Conservation (phyloP, 2,797 vertebrate species). For the Pseudochirops cupreus region DNA sequence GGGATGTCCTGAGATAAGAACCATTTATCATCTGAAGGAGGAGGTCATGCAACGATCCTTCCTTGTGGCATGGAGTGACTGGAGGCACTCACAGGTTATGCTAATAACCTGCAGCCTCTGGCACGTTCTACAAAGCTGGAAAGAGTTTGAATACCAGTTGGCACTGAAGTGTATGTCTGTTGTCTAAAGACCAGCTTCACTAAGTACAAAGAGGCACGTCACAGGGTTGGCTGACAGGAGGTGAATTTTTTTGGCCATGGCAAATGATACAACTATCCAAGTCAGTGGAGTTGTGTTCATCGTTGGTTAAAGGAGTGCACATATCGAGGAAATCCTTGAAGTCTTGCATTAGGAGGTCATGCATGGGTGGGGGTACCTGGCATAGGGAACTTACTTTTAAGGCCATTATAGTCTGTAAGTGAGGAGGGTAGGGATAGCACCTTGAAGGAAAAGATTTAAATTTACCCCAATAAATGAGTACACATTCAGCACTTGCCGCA, state of each 20-base stretch:
- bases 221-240: neutral
- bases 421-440: too few relatives aligned
- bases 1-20: neutral
- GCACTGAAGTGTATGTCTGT: neutral
- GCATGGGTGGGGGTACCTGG: too few relatives aligned
- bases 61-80: neutral
- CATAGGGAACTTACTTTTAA: neutral
- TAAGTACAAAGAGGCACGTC: neutral
- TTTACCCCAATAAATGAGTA: neutral
- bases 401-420: too few relatives aligned
- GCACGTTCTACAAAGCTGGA: neutral
- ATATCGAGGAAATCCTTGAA: neutral
- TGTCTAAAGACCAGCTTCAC: neutral
- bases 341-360: neutral
- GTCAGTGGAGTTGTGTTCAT: neutral
- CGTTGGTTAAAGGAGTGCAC: neutral
- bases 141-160: neutral
- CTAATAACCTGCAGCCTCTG: neutral
- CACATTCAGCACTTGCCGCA: too few relatives aligned
- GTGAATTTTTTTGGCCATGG: neutral
- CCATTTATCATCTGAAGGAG: neutral
- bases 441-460: neutral
- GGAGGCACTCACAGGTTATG: neutral
- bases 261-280: neutral
- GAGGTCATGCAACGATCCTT: neutral